Evolutionary conservation across 2,113 vertebrate genomes (phyloP), one percentile per base, ranked within the genome.

Genomic region (Phylloscopus trochilus): DNA sequence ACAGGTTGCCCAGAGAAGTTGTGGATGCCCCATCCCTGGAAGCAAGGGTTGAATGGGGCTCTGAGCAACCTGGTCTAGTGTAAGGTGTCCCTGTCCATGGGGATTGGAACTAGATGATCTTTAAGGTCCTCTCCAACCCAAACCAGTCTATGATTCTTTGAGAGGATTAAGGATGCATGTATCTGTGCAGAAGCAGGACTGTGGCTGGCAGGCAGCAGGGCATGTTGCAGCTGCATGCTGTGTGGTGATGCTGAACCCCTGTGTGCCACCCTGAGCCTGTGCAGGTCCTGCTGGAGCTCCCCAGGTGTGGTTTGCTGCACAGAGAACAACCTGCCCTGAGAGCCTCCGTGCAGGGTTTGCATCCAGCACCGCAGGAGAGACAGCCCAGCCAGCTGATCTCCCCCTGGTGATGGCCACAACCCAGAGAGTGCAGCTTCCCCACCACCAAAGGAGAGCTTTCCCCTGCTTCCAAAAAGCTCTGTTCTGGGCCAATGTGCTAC

Each of bases 351-450:
- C 1, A 6, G 70, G 16, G 12, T 68, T 72, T 8, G 4, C 41
- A 35, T 39, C n/a, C 81, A 84, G 64, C 59, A 37, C 13, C 0
- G 0, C 0, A 0, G 7, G 52, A 73, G 69, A 26, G 60, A 70
- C 47, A 67, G 60, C 41, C 64, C 46, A 43, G 55, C 39, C 1
- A 0, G 62, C 14, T 68, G 23, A 44, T 53, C 9, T 49, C 52
- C 22, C 56, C 22, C 15, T 2, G 12, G 19, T 23, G 22, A 60
- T 7, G 15, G 63, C 28, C 43, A 18, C 11, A 18, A 52, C 41
- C 46, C 53, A 41, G 19, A 16, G 9, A 63, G 23, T 4, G 33
- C 1, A 4, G 27, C 59, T 80, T 31, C 21, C 13, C 11, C 33
- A 22, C 20, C 1, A 2, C 13, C 63, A 53, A 62, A 58, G 43